Evolutionary conservation across 1,140 invertebrate species (phyloP), one percentile per base, ranked within the genome.

Genomic region (Drosophila navojoa): DNA sequence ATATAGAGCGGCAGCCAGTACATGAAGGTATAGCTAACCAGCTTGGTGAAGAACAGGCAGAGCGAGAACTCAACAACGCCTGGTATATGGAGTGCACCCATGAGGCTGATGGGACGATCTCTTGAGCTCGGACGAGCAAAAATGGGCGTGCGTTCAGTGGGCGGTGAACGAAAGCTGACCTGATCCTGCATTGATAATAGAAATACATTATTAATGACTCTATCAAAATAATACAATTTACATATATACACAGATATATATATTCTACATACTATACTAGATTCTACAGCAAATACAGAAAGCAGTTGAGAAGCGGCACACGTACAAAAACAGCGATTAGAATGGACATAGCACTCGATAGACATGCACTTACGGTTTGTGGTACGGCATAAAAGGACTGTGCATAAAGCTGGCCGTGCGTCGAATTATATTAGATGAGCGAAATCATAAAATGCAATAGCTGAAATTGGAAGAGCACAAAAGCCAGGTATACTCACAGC

Each of bases 1-100:
- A 99, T 97, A 81, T 99, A 99, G 13, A 96, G 92, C 50, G 98
- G 98, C 74, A 99, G 93, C 98, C 98, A 99, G 92, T 97, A 99
- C 10, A 99, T 94, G 93, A 99, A 99, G 62, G 98, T 99, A 91
- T 99, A 99, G 90, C 96, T 98, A 58, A 99, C 98, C 5, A 99
- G 94, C 93, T 99, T 99, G n/a, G 98, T 97, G 93, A 99, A 99
- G 92, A 99, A 99, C 35, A 99, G 93, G 40, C 97, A 97, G 2
- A 99, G 90, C 0, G 98, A 98, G 93, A 97, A 99, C 92, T 99
- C 98, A 4, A 98, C 84, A 1, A 99, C 98, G 19, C 98, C 98
- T n/a, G 97, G 97, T 87, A 98, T 98, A 74, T 93, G 93, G 0
- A 98, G 92, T 27, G 98, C 97, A 38, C 94, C 95, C 0, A 94